Base-by-base conservation (phyloP, 1,140 invertebrate species). In the Cydia pomonella region DNA sequence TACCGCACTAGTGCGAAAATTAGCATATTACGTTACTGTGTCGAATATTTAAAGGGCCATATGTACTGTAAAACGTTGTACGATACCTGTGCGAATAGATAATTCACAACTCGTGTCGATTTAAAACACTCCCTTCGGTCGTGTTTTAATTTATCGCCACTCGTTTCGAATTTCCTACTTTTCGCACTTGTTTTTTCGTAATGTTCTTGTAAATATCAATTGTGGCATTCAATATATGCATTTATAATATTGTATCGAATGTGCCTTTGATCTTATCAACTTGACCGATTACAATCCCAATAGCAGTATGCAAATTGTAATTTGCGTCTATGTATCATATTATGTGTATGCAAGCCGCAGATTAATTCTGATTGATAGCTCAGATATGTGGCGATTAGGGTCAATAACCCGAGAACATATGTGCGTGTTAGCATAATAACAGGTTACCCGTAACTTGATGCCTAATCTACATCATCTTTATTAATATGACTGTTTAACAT, bases 281-380 rank as follows among this genome's bases (percentile, higher is more conserved):
- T 27, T 73, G 72, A 73, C 41, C 41, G 72, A 47, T 47, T 41
- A 50, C 41, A 73, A 50, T 50, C 50, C 18, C 16, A 33, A 73
- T 73, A 50, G 18, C 50, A 21, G 6, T 69, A 72, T 41, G 69
- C 73, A 44, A 62, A 53, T 73, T 77, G 73, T 74, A 44, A 64
- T 41, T 18, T 63, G 59, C 38, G 38, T 21, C 29, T 74, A 63
- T 73, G 47, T 74, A 74, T 47, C 18, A 53, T 44, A 73, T 73
- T 73, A 73, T 73, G 41, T 53, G 50, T 47, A 50, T 76, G 72
- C 59, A 47, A 47, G 53, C 62, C 74, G 73, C 76, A 63, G 75
- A 82, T 82, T 82, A 80, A 80, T 79, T 72, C 71, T 80, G 81
- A 82, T 80, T 82, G 79, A 82, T 82, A 71, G 47, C 27, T 33